A percentile compares a stretch with the other conserved stretches of the same genome.
These are phyloP conservation scores for Cranoglanis bouderius DNA, from an alignment of 2,113 vertebrate genomes.

Conservation along the genomic window DNA sequence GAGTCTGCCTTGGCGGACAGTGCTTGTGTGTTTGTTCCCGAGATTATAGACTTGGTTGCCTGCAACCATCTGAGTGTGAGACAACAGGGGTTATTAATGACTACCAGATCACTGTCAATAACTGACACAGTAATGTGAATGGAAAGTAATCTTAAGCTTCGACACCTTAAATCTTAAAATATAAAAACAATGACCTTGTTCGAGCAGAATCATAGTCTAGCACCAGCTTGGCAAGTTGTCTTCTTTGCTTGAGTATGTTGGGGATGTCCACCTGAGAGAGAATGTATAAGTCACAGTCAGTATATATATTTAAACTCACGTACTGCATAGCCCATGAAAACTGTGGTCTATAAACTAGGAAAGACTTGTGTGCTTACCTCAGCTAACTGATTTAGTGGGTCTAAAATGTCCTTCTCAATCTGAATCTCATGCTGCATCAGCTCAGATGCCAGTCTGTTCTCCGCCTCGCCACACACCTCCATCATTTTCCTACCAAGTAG, in stretches of 20 bases:
- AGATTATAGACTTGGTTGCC: slow-evolving; percentile 93
- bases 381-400: slow-evolving; percentile 85
- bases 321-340: background rate
- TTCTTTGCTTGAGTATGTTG: slow-evolving; percentile 96
- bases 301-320: background rate
- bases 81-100: background rate
- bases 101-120: background rate
- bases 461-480: slow-evolving; percentile 91
- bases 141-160: background rate
- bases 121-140: background rate
- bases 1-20: slow-evolving; percentile 96
- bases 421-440: slow-evolving; percentile 90
- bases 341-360: background rate
- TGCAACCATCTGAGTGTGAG: slow-evolving; percentile 85
- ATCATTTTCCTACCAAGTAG: slow-evolving; percentile 86
- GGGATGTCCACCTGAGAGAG: slow-evolving; percentile 87
- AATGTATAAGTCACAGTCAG: background rate
- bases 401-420: slow-evolving; percentile 91
- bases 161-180: background rate
- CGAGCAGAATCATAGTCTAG: slow-evolving; percentile 96
- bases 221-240: slow-evolving; percentile 91
- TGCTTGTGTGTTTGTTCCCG: slow-evolving; percentile 94
- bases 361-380: slow-evolving; percentile 77
- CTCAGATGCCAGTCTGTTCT: slow-evolving; percentile 89
- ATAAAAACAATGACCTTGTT: slow-evolving; percentile 79